phyloP scores from a whole-genome alignment of 1,140 invertebrate genomes.

The Calephelis virginiensis region DNA sequence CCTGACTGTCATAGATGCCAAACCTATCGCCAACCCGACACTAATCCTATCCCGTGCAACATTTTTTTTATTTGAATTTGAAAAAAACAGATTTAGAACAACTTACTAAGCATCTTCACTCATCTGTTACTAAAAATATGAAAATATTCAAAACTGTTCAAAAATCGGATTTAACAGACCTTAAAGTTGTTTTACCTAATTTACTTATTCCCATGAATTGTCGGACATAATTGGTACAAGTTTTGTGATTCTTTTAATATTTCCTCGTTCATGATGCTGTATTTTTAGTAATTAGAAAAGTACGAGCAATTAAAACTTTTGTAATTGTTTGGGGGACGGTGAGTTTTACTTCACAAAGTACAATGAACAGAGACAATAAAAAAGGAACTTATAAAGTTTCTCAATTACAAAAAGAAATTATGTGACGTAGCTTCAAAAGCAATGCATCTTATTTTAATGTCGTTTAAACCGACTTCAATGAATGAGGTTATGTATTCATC shows the following conservation, averaged over 20 bases:
- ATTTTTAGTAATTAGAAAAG: slow-evolving; percentile 73
- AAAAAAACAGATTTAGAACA: no score
- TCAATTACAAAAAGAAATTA: slow-evolving; percentile 59
- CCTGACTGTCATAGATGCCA: no score
- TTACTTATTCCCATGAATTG: slow-evolving; percentile 10
- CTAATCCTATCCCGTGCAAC: no score
- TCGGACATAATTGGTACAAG: slow-evolving; percentile 31
- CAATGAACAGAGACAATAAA: slow-evolving; percentile 70
- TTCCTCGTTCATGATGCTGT: slow-evolving; percentile 60
- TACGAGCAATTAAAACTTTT: slow-evolving; percentile 75
- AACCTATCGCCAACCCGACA: no score
- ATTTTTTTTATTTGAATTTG: no score
- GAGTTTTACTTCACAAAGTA: slow-evolving; percentile 66
- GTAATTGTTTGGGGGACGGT: slow-evolving; percentile 68
- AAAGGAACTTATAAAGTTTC: slow-evolving; percentile 66
- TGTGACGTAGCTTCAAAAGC: slow-evolving; percentile 30
- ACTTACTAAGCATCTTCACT: no score
- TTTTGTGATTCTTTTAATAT: slow-evolving; percentile 44
- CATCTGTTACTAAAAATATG: no score
- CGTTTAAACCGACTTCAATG: no score
- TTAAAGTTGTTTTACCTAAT: not conserved
- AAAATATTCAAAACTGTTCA: not conserved
- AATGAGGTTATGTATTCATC: no score
- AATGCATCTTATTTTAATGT: slow-evolving; percentile 1
- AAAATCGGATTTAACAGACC: not conserved